A percentile compares a stretch with the other conserved stretches of the same genome.
Conservation (phyloP, 2,797 vertebrate genomes). For the Chloroceryle inda region DNA sequence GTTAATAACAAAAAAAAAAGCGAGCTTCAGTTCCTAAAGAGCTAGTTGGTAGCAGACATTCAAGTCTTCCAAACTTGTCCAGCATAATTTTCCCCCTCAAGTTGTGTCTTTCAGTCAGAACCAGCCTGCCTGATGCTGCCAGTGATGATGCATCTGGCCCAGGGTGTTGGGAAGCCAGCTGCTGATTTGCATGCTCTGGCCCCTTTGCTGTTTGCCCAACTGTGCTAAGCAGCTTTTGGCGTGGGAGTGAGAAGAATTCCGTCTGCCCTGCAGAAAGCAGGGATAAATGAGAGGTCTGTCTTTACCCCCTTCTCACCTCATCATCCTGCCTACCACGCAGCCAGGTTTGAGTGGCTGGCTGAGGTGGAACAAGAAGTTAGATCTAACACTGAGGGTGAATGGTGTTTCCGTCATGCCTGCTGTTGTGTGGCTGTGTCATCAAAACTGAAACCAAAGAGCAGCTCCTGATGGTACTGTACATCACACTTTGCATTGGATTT, state of each 20-base stretch:
- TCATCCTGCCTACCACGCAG: background rate
- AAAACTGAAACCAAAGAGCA: background rate
- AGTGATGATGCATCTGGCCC: background rate
- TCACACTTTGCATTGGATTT: background rate
- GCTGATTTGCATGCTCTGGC: background rate
- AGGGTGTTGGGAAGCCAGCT: slow-evolving; percentile 22
- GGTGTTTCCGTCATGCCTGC: background rate
- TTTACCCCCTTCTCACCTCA: background rate
- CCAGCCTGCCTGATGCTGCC: background rate
- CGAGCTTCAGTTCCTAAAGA: background rate
- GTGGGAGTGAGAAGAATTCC: slow-evolving; percentile 22
- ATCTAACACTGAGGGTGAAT: background rate
- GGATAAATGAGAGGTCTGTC: background rate
- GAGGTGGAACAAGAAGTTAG: slow-evolving; percentile 17
- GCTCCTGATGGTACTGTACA: background rate
- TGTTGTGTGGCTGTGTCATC: background rate
- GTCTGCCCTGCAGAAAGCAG: slow-evolving; percentile 15
- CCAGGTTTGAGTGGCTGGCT: background rate
- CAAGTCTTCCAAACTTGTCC: background rate
- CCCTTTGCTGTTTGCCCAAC: slow-evolving; percentile 30
- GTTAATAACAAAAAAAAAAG: background rate
- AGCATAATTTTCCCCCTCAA: background rate
- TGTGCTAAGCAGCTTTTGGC: background rate
- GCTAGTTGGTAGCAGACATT: background rate
- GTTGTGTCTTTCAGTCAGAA: background rate